A percentile compares a stretch with the other conserved stretches of the same genome.
Evolutionary conservation across 1,140 invertebrate genomes (phyloP).

Genomic region (Panonychus citri): DNA sequence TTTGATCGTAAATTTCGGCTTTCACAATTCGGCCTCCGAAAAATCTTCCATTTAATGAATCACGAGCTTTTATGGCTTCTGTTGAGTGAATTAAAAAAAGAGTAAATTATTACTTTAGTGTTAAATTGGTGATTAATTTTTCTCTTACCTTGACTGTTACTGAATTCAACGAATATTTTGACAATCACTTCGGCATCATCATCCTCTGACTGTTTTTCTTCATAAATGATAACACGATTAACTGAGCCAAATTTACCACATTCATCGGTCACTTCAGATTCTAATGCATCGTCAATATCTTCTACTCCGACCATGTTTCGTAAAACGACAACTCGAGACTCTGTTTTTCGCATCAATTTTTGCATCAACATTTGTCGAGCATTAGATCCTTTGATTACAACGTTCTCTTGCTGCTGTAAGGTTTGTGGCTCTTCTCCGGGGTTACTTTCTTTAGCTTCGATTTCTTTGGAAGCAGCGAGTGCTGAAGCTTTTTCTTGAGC

Average conservation of each 20-base stretch:
- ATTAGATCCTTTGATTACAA: slow-evolving; percentile 90
- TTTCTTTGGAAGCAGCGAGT: slow-evolving; percentile 1
- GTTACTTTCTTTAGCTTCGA: slow-evolving; percentile 1
- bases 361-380: slow-evolving; percentile 95
- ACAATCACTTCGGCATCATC: slow-evolving; percentile 68
- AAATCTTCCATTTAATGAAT: slow-evolving; percentile 71
- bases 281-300: slow-evolving; percentile 83
- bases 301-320: slow-evolving; percentile 88
- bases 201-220: slow-evolving; percentile 81
- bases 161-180: slow-evolving; percentile 96
- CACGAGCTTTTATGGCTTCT: slow-evolving; percentile 67
- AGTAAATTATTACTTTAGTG: too few species aligned
- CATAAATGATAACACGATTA: slow-evolving; percentile 85
- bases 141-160: slow-evolving; percentile 12
- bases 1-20: slow-evolving; percentile 84
- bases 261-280: slow-evolving; percentile 95
- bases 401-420: slow-evolving; percentile 83
- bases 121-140: slow-evolving; percentile 3
- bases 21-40: slow-evolving; percentile 81
- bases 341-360: slow-evolving; percentile 78
- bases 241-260: slow-evolving; percentile 57
- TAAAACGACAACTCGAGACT: slow-evolving; percentile 63
- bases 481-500: background rate
- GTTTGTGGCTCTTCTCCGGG: slow-evolving; percentile 48
- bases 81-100: slow-evolving; percentile 22